Conservation (phyloP, 2,113 vertebrate species). For the Hyla sarda region DNA sequence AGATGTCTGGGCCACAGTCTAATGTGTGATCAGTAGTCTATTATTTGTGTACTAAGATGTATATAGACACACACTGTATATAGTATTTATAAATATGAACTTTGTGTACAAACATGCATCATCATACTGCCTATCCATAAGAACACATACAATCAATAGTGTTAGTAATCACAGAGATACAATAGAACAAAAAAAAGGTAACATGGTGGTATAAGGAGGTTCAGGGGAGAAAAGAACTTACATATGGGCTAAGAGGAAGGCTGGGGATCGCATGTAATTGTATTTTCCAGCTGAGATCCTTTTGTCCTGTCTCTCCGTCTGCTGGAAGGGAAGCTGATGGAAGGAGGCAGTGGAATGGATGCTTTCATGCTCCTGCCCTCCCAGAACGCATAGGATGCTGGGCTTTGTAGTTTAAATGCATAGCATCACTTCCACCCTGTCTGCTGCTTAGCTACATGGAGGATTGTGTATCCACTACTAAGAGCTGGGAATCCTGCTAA, state of each 20-base stretch:
- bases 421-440: background rate
- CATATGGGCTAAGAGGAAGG: constrained; percentile 3
- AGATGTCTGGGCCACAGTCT: no score
- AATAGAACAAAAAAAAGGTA: background rate
- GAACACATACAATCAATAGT: background rate
- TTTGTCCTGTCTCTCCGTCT: constrained; percentile 39
- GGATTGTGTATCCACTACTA: background rate
- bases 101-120: background rate
- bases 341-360: constrained; percentile 16
- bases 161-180: background rate
- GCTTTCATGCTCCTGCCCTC: constrained; percentile 2
- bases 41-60: no score
- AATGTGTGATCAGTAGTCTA: background rate
- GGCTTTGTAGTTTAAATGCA: constrained; percentile 30
- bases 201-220: background rate
- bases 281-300: background rate
- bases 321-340: constrained; percentile 48
- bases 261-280: constrained; percentile 24
- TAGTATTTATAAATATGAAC: background rate
- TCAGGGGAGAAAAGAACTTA: constrained; percentile 29
- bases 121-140: background rate
- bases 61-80: background rate
- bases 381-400: background rate
- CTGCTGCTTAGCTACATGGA: background rate
- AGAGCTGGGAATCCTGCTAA: background rate